Conservation (phyloP, 2,888 invertebrate species). For the Athalia circularis region DNA sequence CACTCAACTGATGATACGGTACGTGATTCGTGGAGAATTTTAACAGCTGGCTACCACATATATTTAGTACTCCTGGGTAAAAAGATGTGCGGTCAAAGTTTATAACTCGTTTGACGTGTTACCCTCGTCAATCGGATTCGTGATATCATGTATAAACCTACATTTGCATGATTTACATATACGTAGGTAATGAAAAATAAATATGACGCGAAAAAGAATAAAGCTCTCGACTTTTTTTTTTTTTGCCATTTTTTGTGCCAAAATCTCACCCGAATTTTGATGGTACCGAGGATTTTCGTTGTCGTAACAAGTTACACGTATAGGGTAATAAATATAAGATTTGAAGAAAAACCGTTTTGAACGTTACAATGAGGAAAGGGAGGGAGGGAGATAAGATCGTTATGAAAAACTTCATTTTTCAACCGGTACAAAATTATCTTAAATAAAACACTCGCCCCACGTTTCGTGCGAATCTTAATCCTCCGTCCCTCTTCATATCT, state of each 20-base stretch:
- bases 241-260: too few species aligned
- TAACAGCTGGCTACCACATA: too few species aligned
- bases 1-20: slow-evolving; percentile 9
- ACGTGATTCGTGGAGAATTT: too few species aligned
- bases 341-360: too few species aligned
- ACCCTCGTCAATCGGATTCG: slow-evolving; percentile 30
- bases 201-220: too few species aligned
- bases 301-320: background rate
- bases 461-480: background rate
- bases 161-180: too few species aligned
- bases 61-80: too few species aligned
- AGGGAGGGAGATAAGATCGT: background rate
- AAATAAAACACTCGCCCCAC: background rate
- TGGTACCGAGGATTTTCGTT: too few species aligned
- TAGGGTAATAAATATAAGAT: background rate
- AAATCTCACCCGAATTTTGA: too few species aligned
- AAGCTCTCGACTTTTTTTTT: too few species aligned
- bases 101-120: slow-evolving; percentile 18
- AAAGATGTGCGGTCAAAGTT: slow-evolving; percentile 9
- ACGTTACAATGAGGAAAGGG: too few species aligned
- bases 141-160: slow-evolving; percentile 2
- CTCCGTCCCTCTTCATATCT: background rate
- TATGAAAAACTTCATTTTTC: background rate
- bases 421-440: background rate
- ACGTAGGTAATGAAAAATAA: too few species aligned